A percentile compares a stretch with the other conserved stretches of the same genome.
These are phyloP conservation scores for Hymenopus coronatus DNA, from an alignment of 2,888 invertebrate genomes.

Conservation along the genomic window DNA sequence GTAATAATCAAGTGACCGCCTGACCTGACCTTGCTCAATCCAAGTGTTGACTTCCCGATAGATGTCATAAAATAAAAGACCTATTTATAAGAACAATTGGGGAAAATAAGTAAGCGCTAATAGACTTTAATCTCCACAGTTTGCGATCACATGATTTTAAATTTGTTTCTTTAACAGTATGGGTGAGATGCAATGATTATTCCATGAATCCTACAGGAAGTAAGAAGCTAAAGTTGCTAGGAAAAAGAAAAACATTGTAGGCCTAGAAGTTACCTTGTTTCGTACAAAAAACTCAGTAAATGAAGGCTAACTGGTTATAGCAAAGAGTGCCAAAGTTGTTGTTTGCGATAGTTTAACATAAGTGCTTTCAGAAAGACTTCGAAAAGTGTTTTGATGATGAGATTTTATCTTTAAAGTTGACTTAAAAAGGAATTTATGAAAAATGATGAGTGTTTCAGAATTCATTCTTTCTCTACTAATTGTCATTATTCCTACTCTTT, in stretches of 20 bases:
- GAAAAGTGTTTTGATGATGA: not conserved
- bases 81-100: not conserved
- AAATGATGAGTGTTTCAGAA: not conserved
- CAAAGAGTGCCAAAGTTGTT: conserved; percentile 1
- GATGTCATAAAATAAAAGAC: conserved; percentile 5
- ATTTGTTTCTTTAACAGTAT: not conserved
- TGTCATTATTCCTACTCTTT: not conserved
- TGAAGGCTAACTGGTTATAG: not conserved
- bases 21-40: not conserved
- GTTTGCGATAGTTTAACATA: not conserved
- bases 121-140: not conserved
- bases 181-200: not conserved
- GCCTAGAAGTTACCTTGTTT: not conserved
- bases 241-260: not conserved
- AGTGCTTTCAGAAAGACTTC: not conserved
- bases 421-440: not conserved
- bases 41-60: conserved; percentile 14
- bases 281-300: not conserved
- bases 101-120: not conserved
- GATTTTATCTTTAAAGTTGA: conserved; percentile 2
- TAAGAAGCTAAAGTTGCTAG: not conserved
- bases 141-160: not conserved
- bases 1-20: conserved; percentile 13
- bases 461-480: not conserved
- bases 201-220: not conserved